Percentiles rank a stretch among this genome's conserved stretches.
These are phyloP conservation scores for Drosophila mimica DNA, from an alignment of 2,888 invertebrate species.

Conservation along the genomic window DNA sequence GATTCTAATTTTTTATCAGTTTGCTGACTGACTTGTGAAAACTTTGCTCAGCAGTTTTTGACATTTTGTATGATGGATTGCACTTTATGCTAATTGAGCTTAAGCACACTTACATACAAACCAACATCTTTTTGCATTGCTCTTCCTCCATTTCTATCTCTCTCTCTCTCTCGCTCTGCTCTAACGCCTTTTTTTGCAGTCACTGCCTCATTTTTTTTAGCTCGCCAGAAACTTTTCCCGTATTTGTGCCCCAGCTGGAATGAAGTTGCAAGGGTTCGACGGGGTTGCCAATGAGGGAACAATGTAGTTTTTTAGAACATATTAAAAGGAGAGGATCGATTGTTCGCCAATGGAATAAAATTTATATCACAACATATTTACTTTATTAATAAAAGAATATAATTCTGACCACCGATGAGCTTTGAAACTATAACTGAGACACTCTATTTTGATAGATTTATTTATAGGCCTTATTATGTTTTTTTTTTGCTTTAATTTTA, in stretches of 20 bases:
- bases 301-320: conserved; percentile 15
- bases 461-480: neutral
- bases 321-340: neutral
- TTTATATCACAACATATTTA: neutral
- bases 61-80: conserved; percentile 84
- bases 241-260: conserved; percentile 49
- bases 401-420: neutral
- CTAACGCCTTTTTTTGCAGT: conserved; percentile 37
- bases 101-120: conserved; percentile 65
- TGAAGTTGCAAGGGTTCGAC: conserved; percentile 22
- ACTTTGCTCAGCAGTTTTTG: conserved; percentile 84
- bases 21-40: conserved; percentile 70
- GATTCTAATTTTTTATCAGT: conserved; percentile 59
- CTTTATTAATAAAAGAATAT: neutral
- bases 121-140: conserved; percentile 26
- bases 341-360: neutral
- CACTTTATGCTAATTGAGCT: conserved; percentile 82
- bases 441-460: neutral
- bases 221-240: conserved; percentile 48
- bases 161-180: neutral
- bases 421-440: neutral
- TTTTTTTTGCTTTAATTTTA: neutral
- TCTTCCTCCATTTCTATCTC: neutral
- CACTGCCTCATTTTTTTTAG: conserved; percentile 22
- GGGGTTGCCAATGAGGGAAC: conserved; percentile 40